These are phyloP conservation scores for Corythornis vintsioides DNA, from an alignment of 2,113 vertebrate genomes.

Conservation along the genomic window DNA sequence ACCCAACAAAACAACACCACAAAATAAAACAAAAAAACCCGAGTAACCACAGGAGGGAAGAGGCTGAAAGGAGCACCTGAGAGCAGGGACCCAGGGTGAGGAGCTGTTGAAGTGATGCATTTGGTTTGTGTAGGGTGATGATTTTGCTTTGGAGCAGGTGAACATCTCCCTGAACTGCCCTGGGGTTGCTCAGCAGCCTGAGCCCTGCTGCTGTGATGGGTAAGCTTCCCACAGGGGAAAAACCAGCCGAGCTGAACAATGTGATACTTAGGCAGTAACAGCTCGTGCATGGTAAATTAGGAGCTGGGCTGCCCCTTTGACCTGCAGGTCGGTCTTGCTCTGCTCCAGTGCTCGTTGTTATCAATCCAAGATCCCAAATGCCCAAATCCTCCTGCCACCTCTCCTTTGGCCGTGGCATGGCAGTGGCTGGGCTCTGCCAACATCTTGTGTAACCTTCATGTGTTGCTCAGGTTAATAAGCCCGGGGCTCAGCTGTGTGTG, in stretches of 20 bases:
- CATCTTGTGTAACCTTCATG: accelerated
- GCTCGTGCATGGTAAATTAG: neutral
- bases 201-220: neutral
- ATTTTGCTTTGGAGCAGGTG: neutral
- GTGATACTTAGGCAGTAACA: neutral
- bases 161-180: neutral
- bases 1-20: too few species aligned
- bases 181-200: neutral
- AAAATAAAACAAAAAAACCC: neutral
- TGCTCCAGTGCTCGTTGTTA: accelerated
- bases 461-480: neutral
- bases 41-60: neutral
- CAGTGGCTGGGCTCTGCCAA: neutral
- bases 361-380: neutral
- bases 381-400: neutral
- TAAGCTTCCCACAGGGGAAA: neutral
- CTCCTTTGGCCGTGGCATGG: neutral
- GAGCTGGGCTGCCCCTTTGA: neutral
- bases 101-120: neutral
- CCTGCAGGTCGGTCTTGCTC: neutral
- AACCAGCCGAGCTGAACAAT: neutral
- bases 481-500: neutral
- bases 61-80: neutral
- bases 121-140: neutral
- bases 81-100: neutral